phyloP scores from a whole-genome alignment of 2,113 vertebrate species.

The Phoxinus phoxinus region DNA sequence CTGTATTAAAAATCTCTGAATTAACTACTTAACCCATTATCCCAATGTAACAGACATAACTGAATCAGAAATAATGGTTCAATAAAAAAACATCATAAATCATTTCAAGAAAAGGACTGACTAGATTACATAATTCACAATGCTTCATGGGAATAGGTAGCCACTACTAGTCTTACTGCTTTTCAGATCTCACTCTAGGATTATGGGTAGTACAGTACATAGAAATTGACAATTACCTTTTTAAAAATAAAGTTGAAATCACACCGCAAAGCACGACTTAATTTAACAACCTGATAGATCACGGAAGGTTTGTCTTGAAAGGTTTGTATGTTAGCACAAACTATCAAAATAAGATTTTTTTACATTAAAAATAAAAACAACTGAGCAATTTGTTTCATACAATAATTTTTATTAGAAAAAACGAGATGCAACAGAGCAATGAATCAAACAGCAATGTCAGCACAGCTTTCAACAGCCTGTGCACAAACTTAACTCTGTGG shows the following conservation, averaged over 20 bases:
- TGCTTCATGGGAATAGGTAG: neutral
- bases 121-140: neutral
- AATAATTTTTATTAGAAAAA: constrained; percentile 80
- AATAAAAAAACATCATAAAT: too few relatives aligned
- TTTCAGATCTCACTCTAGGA: neutral
- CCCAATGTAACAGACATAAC: neutral
- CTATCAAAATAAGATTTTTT: neutral
- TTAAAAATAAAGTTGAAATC: constrained; percentile 4
- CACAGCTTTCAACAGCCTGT: constrained; percentile 83
- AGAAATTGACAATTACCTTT: too few relatives aligned
- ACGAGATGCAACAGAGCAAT: constrained; percentile 79
- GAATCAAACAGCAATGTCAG: constrained; percentile 79
- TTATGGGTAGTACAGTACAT: neutral
- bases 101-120: neutral
- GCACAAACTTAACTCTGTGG: constrained; percentile 85
- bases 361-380: neutral
- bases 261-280: neutral
- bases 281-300: neutral
- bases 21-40: neutral
- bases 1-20: neutral
- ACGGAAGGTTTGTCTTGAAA: neutral
- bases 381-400: constrained; percentile 56
- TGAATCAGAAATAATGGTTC: neutral
- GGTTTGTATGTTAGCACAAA: neutral
- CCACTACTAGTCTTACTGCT: too few relatives aligned